Conservation (phyloP, 2,888 invertebrate genomes). For the Drosophila koepferae region DNA sequence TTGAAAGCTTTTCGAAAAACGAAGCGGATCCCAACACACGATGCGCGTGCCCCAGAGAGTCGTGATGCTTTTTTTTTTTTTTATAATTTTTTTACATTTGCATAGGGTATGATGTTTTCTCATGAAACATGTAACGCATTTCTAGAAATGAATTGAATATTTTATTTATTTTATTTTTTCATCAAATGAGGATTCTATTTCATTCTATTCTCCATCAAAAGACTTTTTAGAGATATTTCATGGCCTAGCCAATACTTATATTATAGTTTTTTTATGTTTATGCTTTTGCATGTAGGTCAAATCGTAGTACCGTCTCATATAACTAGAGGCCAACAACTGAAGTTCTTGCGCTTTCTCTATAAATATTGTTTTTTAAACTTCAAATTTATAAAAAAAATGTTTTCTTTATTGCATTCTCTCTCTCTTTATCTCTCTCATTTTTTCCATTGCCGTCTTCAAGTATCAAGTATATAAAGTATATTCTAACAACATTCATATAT, state of each 20-base stretch:
- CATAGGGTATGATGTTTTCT: background rate
- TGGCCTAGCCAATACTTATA: background rate
- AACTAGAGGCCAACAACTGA: background rate
- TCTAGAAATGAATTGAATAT: too few species aligned
- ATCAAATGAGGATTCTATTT: background rate
- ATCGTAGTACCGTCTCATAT: background rate
- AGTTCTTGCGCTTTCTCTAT: too few species aligned
- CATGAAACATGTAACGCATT: background rate
- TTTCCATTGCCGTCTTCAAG: background rate
- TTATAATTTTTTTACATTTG: background rate
- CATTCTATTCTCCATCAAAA: too few species aligned
- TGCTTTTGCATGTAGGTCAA: background rate
- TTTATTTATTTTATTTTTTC: too few species aligned
- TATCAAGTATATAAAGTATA: background rate
- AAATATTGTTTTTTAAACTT: background rate
- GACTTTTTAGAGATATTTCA: background rate
- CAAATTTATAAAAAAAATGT: background rate
- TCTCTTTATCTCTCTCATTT: background rate
- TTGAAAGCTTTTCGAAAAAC: conserved; percentile 30
- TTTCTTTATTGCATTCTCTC: background rate
- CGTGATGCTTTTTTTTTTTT: background rate
- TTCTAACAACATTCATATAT: background rate
- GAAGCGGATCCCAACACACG: conserved; percentile 8
- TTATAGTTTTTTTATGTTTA: background rate
- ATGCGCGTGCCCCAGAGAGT: conserved; percentile 12